Base-by-base conservation (phyloP, 2,113 vertebrate genomes). In the Lota lota region DNA sequence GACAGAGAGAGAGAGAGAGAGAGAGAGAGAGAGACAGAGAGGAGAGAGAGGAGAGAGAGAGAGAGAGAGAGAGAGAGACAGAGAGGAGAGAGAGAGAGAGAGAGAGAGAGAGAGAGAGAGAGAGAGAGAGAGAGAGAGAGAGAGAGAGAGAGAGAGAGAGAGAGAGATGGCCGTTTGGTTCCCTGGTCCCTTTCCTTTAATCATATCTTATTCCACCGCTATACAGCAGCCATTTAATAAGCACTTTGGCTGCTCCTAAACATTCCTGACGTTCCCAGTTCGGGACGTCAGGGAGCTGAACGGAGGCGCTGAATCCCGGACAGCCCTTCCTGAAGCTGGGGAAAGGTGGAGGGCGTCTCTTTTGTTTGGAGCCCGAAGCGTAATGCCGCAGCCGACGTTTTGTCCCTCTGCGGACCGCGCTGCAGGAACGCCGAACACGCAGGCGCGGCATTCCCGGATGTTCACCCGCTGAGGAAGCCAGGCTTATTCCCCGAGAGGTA, bases 191-290 rank as follows among this genome's bases (percentile, higher is more conserved):
- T 72, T 74, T 74, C 73, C 79, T 89, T 82, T 83, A 85, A 87
- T 88, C 83, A 85, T 81, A 82, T 88, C 83, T 87, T 80, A 90
- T 89, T 91, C 83, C 88, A 80, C 85, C 83, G 76, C 88, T 87
- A 88, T 88, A 87, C 72, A 88, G 80, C 82, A 68, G 75, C 77
- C 63, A 63, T 88, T 81, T 90, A 91, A 86, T 90, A 86, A 88
- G 80, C 68, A 76, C 86, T 88, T 89, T 73, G 85, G 78, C 77
- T 81, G 84, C 84, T 91, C 88, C 86, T 88, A 87, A 89, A 92
- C 87, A 91, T 90, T 85, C 87, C 85, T 84, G 64, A 81, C 72
- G 81, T 90, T 89, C 90, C 89, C 78, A 86, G 83, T 78, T 22
- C 72, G 73, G 76, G 79, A 80, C 67, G 79, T 83, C 76, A 81